Evolutionary conservation across 2,888 invertebrate genomes (phyloP).

Genomic region (Hypolimnas misippus): DNA sequence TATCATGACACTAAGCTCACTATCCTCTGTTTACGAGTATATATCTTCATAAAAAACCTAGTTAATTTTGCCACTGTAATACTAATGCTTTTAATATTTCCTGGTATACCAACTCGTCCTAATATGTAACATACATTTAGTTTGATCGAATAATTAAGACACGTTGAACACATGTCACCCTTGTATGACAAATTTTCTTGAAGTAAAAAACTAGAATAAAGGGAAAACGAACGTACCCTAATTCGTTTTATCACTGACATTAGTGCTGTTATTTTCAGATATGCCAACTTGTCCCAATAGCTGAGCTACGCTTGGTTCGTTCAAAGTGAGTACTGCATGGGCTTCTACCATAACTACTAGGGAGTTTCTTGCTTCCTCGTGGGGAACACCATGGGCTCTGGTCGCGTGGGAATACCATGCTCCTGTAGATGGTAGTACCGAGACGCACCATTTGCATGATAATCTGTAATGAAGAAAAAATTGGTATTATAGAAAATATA

Average conservation of each 20-base stretch:
- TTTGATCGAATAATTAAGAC: too few relatives aligned
- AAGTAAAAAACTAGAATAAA: neutral
- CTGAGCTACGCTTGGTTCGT: conserved; percentile 75
- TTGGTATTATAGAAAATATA: neutral
- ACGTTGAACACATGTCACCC: too few relatives aligned
- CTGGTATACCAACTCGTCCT: neutral
- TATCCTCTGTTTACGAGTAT: too few relatives aligned
- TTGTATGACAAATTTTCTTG: too few relatives aligned
- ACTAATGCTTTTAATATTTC: neutral
- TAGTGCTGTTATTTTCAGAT: conserved; percentile 50
- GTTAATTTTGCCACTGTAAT: neutral
- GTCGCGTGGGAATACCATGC: conserved; percentile 86
- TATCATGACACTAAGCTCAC: too few relatives aligned
- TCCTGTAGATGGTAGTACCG: conserved; percentile 79
- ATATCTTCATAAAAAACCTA: too few relatives aligned
- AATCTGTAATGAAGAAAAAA: conserved; percentile 55
- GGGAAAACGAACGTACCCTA: conserved; percentile 32
- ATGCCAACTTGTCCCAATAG: conserved; percentile 72
- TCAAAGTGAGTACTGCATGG: conserved; percentile 82
- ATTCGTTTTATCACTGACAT: conserved; percentile 51
- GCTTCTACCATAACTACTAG: conserved; percentile 86
- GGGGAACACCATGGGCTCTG: conserved; percentile 81
- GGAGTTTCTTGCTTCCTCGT: conserved; percentile 84
- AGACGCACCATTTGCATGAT: conserved; percentile 83
- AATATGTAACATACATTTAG: neutral